Conservation (phyloP, 2,113 vertebrate species). For the Peromyscus polionotus region DNA sequence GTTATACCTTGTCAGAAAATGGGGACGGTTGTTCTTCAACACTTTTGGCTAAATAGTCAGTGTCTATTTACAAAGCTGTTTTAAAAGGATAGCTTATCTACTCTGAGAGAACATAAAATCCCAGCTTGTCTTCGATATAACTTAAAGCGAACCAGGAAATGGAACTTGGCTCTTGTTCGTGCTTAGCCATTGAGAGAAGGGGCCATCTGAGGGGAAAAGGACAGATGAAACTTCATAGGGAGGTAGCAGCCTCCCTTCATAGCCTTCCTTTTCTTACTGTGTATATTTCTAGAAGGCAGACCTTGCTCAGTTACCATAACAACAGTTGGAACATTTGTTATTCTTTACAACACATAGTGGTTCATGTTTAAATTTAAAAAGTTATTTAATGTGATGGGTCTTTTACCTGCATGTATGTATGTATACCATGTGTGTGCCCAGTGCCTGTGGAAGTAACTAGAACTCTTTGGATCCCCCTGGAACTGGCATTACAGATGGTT, state of each 20-base stretch:
- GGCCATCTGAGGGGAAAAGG: not conserved
- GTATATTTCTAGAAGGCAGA: slow-evolving; percentile 39
- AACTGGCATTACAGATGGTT: not conserved
- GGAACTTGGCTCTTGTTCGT: slow-evolving; percentile 1
- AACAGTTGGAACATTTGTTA: slow-evolving; percentile 35
- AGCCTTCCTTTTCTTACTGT: not conserved
- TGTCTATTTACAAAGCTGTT: slow-evolving; percentile 6
- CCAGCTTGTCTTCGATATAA: slow-evolving; percentile 13
- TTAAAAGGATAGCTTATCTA: slow-evolving; percentile 45
- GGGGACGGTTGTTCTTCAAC: not conserved
- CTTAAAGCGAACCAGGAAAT: slow-evolving; percentile 18
- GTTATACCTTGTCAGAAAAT: slow-evolving; percentile 32
- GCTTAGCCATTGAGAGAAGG: not conserved
- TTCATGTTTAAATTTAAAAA: slow-evolving; percentile 19
- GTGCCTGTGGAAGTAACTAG: not conserved
- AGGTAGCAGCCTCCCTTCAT: not conserved
- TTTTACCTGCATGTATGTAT: not conserved
- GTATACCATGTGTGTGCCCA: not conserved
- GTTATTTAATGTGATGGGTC: not conserved
- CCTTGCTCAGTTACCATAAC: not conserved
- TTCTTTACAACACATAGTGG: not conserved
- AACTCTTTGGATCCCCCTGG: not conserved
- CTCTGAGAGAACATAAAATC: slow-evolving; percentile 62
- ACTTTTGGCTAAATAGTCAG: slow-evolving; percentile 12
- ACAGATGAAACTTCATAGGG: not conserved